phyloP scores from a whole-genome alignment of 2,113 vertebrate species.

The Gobius niger region DNA sequence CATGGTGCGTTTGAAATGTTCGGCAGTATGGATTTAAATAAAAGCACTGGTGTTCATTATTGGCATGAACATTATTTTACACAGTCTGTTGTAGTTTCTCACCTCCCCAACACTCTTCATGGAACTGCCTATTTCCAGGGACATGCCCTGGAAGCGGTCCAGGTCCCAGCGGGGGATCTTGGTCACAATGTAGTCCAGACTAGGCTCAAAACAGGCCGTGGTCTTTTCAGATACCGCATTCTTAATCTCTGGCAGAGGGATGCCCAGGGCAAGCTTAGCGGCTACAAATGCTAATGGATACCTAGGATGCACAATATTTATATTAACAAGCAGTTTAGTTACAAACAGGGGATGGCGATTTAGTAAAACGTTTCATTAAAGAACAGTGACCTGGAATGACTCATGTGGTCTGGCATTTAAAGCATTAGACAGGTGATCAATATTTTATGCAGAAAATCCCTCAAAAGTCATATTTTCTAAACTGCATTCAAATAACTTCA shows the following conservation, averaged over 20 bases:
- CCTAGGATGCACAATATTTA: constrained; percentile 58
- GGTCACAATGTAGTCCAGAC: constrained; percentile 92
- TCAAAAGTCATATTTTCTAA: too few species aligned
- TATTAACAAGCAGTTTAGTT: not conserved
- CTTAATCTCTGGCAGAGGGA: constrained; percentile 90
- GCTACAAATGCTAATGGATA: constrained; percentile 94
- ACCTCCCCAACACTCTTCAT: constrained; percentile 99
- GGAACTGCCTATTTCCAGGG: constrained; percentile 85
- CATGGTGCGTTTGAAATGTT: too few species aligned
- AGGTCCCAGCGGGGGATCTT: constrained; percentile 96
- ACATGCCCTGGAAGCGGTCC: constrained; percentile 91
- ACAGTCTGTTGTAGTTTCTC: constrained; percentile 4
- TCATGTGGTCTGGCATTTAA: too few species aligned
- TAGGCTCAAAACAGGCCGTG: constrained; percentile 94
- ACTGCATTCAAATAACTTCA: too few species aligned
- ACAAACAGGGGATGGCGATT: not conserved
- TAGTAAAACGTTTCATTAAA: not conserved
- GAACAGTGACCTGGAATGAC: too few species aligned
- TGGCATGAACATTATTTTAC: not conserved
- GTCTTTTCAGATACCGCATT: constrained; percentile 91
- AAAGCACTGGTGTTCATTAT: too few species aligned
- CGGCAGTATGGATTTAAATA: too few species aligned
- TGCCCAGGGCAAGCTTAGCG: constrained; percentile 91
- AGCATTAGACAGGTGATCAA: too few species aligned
- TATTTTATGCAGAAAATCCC: too few species aligned